Evolutionary conservation across 2,113 vertebrate genomes (phyloP).

Genomic region (rabbit (Oryctolagus cuniculus)): DNA sequence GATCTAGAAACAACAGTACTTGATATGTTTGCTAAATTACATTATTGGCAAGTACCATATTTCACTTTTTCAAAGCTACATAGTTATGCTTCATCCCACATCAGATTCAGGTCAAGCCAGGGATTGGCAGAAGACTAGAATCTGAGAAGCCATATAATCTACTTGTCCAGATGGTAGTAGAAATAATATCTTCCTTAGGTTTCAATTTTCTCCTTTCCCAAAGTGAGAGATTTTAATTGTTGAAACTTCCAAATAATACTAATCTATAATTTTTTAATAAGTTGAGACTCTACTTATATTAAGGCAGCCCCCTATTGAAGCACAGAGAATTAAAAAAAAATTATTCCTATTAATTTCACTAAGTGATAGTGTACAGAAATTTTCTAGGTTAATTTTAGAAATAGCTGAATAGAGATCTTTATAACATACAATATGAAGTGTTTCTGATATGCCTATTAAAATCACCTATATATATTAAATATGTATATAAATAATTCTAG

Average conservation of each 20-base stretch:
- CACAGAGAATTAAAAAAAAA: neutral
- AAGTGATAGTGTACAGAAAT: neutral
- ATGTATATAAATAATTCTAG: no score
- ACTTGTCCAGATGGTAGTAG: neutral
- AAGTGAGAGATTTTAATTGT: neutral
- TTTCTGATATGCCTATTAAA: neutral
- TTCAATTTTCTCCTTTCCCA: neutral
- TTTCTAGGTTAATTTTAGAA: neutral
- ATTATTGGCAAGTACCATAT: neutral
- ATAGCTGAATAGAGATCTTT: neutral
- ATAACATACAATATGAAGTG: neutral
- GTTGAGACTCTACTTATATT: neutral
- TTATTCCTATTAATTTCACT: neutral
- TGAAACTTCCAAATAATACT: neutral
- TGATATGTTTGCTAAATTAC: neutral
- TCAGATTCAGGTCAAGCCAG: neutral
- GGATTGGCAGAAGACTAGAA: neutral
- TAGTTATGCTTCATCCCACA: neutral
- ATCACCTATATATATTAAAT: no score
- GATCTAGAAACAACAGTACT: neutral
- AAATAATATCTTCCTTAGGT: neutral
- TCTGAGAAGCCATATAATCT: neutral
- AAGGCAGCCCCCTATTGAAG: neutral
- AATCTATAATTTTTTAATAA: neutral
- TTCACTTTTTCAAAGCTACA: slow-evolving; percentile 36